Evolutionary conservation across 2,888 invertebrate genomes (phyloP), one percentile per base, ranked within the genome.

Genomic region (Meiosimyza platycephala): DNA sequence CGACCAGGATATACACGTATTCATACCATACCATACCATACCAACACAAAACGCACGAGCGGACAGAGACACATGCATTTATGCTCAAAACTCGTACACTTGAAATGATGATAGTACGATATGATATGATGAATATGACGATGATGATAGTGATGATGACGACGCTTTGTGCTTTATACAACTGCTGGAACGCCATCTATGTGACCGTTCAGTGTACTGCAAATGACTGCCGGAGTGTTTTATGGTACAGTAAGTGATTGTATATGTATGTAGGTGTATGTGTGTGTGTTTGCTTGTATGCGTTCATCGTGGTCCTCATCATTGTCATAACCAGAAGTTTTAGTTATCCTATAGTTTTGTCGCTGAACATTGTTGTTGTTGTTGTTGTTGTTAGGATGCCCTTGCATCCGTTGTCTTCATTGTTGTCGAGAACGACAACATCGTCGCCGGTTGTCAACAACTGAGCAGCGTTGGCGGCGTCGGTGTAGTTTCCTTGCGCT

Each of bases 321-420:
- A 67, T 72, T 72, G 72, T 72, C 72, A 72, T 47, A 67, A 60
- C 72, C 72, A 72, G 59, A 57, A 72, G 67, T 67, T 69, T 67
- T 67, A 72, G 72, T 65, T 66, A 63, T 72, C 52, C 57, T 60
- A 40, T 72, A 57, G 66, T 72, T 72, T 71, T 52, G 22, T 40
- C 47, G 33, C 54, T 62, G 48, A 47, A 50, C n/a, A 48, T 67
- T 68, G 59, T 33, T 22, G 68, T 51, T 60, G 60, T 57, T 68
- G 52, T n/a, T 62, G 16, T 6, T 55, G 28, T 16, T 57, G 16
- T 13, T 67, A 7, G 22, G 12, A 15, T 12, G 47, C 64, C 9
- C 48, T 50, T 18, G 11, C 50, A 12, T 60, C 33, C n/a, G 28
- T n/a, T 22, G 4, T 16, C 68, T 68, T 33, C 69, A 62, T 60